Evolutionary conservation across 1,140 invertebrate species (phyloP).

Genomic region (Conus ventricosus): DNA sequence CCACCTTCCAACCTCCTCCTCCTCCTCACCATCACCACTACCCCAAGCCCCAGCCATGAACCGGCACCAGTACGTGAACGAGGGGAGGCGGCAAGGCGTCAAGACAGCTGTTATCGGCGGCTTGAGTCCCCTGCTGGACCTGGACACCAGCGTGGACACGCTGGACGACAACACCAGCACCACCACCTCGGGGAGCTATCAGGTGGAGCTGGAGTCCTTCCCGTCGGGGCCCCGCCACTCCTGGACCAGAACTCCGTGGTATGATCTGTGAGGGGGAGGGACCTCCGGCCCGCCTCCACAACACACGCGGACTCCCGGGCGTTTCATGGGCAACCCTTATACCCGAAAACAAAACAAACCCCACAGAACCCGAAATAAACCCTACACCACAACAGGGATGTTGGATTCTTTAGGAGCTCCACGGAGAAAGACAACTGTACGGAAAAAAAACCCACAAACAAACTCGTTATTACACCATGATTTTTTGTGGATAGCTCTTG

Average conservation of each 20-base stretch:
- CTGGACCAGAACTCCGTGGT: slow-evolving; percentile 15
- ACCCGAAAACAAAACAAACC: too few relatives aligned
- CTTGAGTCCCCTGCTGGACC: slow-evolving; percentile 24
- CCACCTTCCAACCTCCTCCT: background rate
- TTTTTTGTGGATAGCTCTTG: too few relatives aligned
- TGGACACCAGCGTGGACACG: slow-evolving; percentile 42
- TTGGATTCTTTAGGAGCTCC: too few relatives aligned
- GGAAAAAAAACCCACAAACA: too few relatives aligned
- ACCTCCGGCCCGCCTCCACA: background rate
- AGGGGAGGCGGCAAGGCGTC: background rate
- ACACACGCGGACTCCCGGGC: too few relatives aligned
- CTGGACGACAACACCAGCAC: slow-evolving; percentile 46
- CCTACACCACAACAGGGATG: too few relatives aligned
- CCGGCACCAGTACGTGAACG: slow-evolving; percentile 23
- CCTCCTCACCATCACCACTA: too few relatives aligned
- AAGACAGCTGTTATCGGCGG: background rate
- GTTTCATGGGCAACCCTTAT: too few relatives aligned
- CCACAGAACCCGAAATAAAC: background rate
- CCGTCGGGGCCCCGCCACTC: slow-evolving; percentile 16
- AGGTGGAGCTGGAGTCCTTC: slow-evolving; percentile 10
- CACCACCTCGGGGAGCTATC: slow-evolving; percentile 36
- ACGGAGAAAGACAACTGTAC: too few relatives aligned
- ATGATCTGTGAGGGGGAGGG: background rate
- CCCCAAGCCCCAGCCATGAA: background rate
- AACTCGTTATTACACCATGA: too few relatives aligned